These are phyloP conservation scores for Takifugu bimaculatus DNA, from an alignment of 2,113 vertebrate species.

Conservation along the genomic window DNA sequence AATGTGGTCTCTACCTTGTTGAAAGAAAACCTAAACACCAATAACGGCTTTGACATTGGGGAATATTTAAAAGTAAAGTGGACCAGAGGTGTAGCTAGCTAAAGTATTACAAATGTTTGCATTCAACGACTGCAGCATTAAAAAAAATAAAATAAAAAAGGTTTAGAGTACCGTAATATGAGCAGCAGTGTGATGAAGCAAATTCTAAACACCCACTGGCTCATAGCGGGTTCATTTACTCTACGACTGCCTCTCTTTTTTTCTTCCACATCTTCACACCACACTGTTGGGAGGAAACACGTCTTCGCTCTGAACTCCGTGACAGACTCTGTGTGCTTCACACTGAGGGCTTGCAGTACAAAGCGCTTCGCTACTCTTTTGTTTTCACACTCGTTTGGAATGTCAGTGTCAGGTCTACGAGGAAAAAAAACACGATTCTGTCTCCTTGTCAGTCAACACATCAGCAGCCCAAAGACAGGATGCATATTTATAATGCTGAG, in stretches of 20 bases:
- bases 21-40: neutral
- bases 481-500: too few species aligned
- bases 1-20: neutral
- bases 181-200: conserved; percentile 15
- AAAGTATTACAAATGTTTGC: too few species aligned
- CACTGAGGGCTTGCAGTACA: neutral
- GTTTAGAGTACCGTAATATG: neutral
- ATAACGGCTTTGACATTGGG: neutral
- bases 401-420: too few species aligned
- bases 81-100: too few species aligned
- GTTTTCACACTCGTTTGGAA: too few species aligned
- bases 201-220: conserved; percentile 18
- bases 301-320: neutral
- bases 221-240: conserved; percentile 24
- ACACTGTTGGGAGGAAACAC: neutral
- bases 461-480: too few species aligned
- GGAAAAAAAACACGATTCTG: too few species aligned
- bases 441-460: too few species aligned
- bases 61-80: neutral
- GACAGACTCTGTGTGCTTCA: neutral
- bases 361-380: too few species aligned
- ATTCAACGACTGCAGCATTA: too few species aligned
- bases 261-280: too few species aligned
- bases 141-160: too few species aligned
- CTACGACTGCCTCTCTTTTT: conserved; percentile 29